Base-by-base conservation (phyloP, 2,113 vertebrate genomes). In the Ibidorhyncha struthersii region DNA sequence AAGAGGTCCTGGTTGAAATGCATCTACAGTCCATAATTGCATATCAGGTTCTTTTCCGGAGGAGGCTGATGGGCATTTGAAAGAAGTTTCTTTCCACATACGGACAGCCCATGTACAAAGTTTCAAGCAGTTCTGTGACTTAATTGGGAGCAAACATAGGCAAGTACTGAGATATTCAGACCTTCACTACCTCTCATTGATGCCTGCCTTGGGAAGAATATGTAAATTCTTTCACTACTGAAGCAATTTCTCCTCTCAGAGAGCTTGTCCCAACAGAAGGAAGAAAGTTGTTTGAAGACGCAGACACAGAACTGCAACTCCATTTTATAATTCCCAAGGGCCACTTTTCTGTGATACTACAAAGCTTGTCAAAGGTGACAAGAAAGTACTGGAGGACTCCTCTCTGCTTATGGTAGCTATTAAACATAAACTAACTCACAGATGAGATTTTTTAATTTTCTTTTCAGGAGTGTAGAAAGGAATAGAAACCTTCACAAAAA, bases 281-380 rank as follows among this genome's bases (percentile, higher is more conserved):
- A 82, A 59, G 21, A 38, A 78, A 55, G 47, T 20, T 26, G 38
- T 16, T 76, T 76, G 77, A 88, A 62, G 62, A 71, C 23, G 41
- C 45, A 70, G 56, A 65, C 25, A 32, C 30, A 82, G 27, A 92
- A 61, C 19, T 1, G 3, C 14, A 86, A 17, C 12, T 72, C 2
- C 45, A 34, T 41, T 58, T 32, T 49, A 36, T 49, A 50, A 83
- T 78, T 83, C 76, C 63, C 50, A 58, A 40, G 25, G 36, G 32
- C 18, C 49, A 32, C 53, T 91, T 77, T 83, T 49, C 71, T 83
- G 36, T 62, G 71, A 67, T 52, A 38, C 11, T 34, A 50, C 29
- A 79, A 85, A 82, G 73, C n/a, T 43, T 80, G 56, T 52, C 56
- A 90, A 56, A 91, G 74, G 49, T 80, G 71, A 76, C 55, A 82